These are phyloP conservation scores for Amblyjoppa fuscipennis DNA, from an alignment of 2,888 invertebrate species.

Conservation along the genomic window DNA sequence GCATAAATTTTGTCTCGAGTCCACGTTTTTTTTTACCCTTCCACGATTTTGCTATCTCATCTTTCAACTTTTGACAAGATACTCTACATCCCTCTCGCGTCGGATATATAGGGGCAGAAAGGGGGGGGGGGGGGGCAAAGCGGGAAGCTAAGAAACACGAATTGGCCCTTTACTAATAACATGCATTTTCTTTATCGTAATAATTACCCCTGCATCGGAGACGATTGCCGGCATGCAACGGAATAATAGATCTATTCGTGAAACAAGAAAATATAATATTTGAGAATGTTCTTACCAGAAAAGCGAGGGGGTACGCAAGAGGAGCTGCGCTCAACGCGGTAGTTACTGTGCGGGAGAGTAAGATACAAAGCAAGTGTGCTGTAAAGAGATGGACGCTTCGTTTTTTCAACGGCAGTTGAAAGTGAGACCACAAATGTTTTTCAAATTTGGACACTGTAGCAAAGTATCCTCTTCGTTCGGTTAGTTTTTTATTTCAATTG, in stretches of 20 bases:
- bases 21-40: constrained; percentile 6
- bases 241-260: no score
- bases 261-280: neutral
- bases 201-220: neutral
- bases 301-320: no score
- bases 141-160: neutral
- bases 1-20: constrained; percentile 66
- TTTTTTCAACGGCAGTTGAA: no score
- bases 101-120: neutral
- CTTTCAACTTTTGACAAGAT: constrained; percentile 25
- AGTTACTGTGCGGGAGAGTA: no score
- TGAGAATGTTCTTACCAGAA: neutral
- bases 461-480: no score
- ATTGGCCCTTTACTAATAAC: neutral
- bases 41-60: constrained; percentile 9
- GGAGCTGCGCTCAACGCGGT: no score
- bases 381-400: no score
- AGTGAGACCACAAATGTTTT: no score
- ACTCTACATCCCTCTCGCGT: neutral
- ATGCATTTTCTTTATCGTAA: neutral
- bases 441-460: no score
- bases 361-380: no score
- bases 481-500: no score
- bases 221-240: neutral
- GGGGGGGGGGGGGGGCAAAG: no score